A percentile compares a stretch with the other conserved stretches of the same genome.
Evolutionary conservation across 2,797 vertebrate genomes (phyloP).

Genomic region (Gallirallus australis): DNA sequence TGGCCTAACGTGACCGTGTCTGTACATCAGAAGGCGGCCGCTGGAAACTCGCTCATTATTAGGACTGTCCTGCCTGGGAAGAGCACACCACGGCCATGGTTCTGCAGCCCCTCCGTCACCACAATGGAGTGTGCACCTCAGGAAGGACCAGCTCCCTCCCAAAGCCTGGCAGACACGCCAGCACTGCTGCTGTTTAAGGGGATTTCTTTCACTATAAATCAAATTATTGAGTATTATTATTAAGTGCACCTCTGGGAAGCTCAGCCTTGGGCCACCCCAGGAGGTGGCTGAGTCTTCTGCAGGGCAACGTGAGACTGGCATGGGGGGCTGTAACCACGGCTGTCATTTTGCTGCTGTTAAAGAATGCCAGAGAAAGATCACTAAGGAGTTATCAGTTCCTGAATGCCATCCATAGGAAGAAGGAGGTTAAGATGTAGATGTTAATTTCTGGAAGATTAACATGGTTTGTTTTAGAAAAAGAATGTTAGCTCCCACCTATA

Average conservation of each 20-base stretch:
- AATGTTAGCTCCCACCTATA: not conserved
- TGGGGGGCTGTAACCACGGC: not conserved
- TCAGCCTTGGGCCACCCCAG: not conserved
- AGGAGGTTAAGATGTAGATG: not conserved
- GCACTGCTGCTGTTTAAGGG: not conserved
- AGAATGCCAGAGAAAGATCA: not conserved
- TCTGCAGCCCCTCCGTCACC: not conserved
- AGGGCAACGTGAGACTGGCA: accelerated
- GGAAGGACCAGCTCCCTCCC: not conserved
- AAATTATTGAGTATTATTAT: not conserved
- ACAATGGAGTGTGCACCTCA: accelerated
- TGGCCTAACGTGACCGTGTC: accelerated
- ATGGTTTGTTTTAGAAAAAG: not conserved
- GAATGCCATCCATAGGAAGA: not conserved
- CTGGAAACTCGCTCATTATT: not conserved
- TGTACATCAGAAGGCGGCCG: not conserved
- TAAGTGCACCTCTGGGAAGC: not conserved
- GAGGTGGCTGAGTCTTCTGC: not conserved
- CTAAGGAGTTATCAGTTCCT: not conserved
- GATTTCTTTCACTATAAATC: not conserved
- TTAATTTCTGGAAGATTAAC: not conserved
- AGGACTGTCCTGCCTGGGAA: accelerated
- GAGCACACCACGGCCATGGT: not conserved
- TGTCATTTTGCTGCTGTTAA: not conserved
- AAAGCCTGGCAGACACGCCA: not conserved